Percentiles rank a stretch among this genome's conserved stretches.
These are phyloP conservation scores for Aurelia sp. DNA, from an alignment of 30 jellyfish, hydroid and myxozoan species.

Conservation along the genomic window DNA sequence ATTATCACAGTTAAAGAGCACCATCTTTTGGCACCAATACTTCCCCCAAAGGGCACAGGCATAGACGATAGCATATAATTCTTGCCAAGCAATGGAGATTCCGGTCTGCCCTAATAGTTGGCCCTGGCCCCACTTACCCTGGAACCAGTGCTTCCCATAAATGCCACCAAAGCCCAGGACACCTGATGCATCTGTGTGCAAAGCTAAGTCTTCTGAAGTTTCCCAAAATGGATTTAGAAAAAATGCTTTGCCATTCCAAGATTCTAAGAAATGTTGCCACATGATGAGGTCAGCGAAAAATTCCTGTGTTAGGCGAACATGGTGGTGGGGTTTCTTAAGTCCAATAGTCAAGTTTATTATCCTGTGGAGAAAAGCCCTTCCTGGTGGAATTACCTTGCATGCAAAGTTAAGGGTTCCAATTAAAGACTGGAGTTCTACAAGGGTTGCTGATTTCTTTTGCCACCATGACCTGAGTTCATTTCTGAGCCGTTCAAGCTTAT, in stretches of 20 bases:
- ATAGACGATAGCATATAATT: conserved; percentile 9
- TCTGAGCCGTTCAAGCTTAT: conserved; percentile 37
- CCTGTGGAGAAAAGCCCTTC: conserved; percentile 1
- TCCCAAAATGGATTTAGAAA: background rate
- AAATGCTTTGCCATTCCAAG: conserved; percentile 78
- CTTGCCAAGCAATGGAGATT: conserved; percentile 38
- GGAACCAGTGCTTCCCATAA: too few relatives aligned
- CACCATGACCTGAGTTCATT: background rate
- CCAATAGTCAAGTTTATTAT: conserved; percentile 36
- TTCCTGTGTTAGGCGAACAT: conserved; percentile 18
- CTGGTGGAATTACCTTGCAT: conserved; percentile 48
- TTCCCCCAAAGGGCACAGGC: conserved; percentile 35
- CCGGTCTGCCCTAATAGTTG: background rate
- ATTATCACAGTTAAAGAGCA: conserved; percentile 23
- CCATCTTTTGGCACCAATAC: background rate
- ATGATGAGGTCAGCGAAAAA: conserved; percentile 42
- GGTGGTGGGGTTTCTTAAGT: conserved; percentile 29
- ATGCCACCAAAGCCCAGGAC: conserved; percentile 19
- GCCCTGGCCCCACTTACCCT: background rate
- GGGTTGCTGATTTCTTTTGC: conserved; percentile 17
- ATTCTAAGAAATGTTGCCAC: conserved; percentile 38
- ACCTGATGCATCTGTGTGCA: conserved; percentile 19
- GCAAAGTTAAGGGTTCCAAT: conserved; percentile 58
- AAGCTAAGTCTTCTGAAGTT: background rate
- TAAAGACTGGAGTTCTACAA: conserved; percentile 54